Evolutionary conservation across 2,888 invertebrate species (phyloP), one percentile per base, ranked within the genome.

Genomic region (Dastarcus helophoroides): DNA sequence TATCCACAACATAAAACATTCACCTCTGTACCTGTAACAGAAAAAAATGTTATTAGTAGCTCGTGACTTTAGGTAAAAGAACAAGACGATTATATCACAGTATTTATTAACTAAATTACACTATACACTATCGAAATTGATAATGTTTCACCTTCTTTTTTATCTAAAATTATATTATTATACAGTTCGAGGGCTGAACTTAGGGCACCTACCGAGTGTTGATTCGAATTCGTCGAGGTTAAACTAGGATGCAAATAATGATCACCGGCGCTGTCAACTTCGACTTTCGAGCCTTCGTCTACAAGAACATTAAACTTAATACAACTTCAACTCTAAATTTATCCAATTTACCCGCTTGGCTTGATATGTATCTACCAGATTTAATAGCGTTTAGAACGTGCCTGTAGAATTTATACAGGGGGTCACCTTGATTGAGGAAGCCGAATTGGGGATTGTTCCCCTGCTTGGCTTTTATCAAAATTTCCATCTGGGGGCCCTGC

Each of bases 401-500:
- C 38, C 79, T 79, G 61, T 97, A 98, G 62, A 93, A 98, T 0
- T 81, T 76, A 62, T 95, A 79, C 22, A 97, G 66, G 0, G 66
- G 62, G 35, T 88, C 77, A 40, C 85, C 88, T 53, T 84, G 85
- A 35, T 86, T 83, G 35, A 98, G 68, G 64, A 98, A 98, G 41
- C 81, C 73, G 64, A 98, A 98, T 64, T 93, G 88, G 0, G 80
- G 71, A 65, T 95, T 97, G 53, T 82, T 79, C 0, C 84, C 73
- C 61, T 98, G 98, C 63, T 97, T 98, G 3, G 95, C 89, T 63
- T 97, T 97, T 43, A 98, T 80, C 7, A 98, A 71, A 44, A 98
- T 94, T 66, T 98, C 98, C 95, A 98, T 95, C 64, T 98, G 98
- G 4, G 80, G 73, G 0, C 97, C 97, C 55, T 95, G 93, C 27